phyloP scores from a whole-genome alignment of 2,113 vertebrate genomes.

The zebrafish (Danio rerio) region DNA sequence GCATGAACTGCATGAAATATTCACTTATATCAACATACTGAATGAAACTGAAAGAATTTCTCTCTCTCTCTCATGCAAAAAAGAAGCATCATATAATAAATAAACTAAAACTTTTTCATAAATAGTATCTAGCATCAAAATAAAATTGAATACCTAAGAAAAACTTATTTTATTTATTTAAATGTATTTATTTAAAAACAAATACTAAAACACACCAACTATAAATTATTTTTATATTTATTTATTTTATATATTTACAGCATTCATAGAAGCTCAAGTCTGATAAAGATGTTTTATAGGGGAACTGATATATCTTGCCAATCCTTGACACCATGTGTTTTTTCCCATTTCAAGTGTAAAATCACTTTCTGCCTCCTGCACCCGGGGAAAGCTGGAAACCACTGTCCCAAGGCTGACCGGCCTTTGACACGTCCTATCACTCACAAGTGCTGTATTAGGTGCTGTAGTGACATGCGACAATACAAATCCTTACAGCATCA shows the following conservation, averaged over 20 bases:
- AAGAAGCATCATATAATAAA: no score
- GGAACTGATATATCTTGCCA: not conserved
- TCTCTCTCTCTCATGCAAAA: no score
- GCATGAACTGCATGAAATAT: no score
- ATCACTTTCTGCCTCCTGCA: not conserved
- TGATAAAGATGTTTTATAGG: not conserved
- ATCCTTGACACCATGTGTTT: not conserved
- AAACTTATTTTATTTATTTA: no score
- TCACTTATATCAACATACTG: no score
- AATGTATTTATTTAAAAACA: no score
- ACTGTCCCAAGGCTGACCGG: not conserved
- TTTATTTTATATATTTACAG: not conserved
- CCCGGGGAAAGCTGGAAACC: not conserved
- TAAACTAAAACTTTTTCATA: no score
- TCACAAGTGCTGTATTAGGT: conserved; percentile 21
- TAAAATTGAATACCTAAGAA: no score
- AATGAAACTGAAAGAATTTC: no score
- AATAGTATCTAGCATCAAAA: no score
- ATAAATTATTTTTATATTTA: no score
- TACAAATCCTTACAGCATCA: not conserved
- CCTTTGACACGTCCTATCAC: not conserved
- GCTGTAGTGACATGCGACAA: conserved; percentile 7
- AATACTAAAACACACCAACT: no score
- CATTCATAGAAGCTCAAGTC: not conserved
- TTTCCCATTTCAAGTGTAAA: not conserved